Percentiles rank a stretch among this genome's conserved stretches.
Conservation (phyloP, 2,113 vertebrate species). For the Porphyrio hochstetteri region DNA sequence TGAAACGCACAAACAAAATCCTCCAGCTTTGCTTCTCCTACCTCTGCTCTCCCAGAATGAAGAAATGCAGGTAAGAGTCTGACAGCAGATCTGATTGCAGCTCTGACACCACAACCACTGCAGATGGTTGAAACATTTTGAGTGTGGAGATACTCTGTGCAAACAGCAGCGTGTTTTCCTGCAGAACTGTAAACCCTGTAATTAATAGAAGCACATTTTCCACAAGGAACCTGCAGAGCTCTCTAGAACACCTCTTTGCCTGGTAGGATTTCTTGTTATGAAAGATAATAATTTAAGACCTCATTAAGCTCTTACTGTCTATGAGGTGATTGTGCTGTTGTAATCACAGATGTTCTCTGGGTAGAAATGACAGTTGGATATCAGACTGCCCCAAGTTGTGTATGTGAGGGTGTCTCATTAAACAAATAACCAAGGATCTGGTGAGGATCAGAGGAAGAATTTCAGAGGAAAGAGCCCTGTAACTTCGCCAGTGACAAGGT, state of each 20-base stretch:
- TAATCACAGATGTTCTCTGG: slow-evolving; percentile 13
- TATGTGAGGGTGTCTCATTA: not conserved
- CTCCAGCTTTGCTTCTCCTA: not conserved
- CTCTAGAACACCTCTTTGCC: not conserved
- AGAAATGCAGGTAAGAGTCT: not conserved
- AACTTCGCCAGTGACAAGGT: not conserved
- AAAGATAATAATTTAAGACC: slow-evolving; percentile 49
- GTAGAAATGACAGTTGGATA: not conserved
- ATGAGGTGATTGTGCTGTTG: not conserved
- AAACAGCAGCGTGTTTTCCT: not conserved
- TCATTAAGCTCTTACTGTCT: slow-evolving; percentile 52
- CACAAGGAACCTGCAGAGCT: not conserved
- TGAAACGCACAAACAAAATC: not conserved
- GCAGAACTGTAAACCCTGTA: not conserved
- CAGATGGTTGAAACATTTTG: not conserved
- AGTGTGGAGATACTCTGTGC: fast-evolving
- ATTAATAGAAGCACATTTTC: not conserved
- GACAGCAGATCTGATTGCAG: not conserved
- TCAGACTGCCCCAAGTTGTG: not conserved
- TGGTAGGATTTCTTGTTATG: slow-evolving; percentile 35
- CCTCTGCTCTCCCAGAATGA: not conserved
- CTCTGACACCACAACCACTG: not conserved
- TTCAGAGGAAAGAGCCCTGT: not conserved
- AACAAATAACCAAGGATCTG: not conserved
- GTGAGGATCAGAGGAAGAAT: not conserved